Evolutionary conservation across 2,888 invertebrate genomes (phyloP).

Genomic region (Reticulitermes lucifugus): DNA sequence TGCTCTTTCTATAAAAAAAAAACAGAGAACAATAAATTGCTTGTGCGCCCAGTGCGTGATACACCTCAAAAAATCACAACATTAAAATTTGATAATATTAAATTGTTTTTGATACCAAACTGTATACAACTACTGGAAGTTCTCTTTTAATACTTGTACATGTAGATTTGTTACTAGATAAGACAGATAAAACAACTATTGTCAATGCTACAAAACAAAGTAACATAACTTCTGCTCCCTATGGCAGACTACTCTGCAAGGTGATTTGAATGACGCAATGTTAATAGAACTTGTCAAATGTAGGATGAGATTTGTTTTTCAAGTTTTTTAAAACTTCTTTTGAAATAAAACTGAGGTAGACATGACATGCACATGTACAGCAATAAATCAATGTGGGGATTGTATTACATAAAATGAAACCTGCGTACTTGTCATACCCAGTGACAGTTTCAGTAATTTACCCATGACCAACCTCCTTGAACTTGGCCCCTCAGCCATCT

Average conservation of each 20-base stretch:
- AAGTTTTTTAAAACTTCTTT: not conserved
- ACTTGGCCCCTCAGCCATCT: too few species aligned
- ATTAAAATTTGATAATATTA: constrained; percentile 21
- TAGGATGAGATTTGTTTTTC: not conserved
- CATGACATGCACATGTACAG: not conserved
- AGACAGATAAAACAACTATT: not conserved
- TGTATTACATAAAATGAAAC: not conserved
- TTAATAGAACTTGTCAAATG: not conserved
- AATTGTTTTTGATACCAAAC: constrained; percentile 30
- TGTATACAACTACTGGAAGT: constrained; percentile 37
- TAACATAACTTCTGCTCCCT: not conserved
- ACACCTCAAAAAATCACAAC: constrained; percentile 33
- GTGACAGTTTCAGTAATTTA: too few species aligned
- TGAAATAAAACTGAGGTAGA: not conserved
- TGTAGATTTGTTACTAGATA: not conserved
- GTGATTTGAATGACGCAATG: not conserved
- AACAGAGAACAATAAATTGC: not conserved
- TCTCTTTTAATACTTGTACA: constrained; percentile 14
- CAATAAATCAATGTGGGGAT: not conserved
- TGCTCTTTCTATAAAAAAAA: not conserved
- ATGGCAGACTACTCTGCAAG: not conserved
- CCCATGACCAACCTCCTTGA: too few species aligned
- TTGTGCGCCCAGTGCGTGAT: not conserved
- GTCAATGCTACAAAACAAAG: not conserved
- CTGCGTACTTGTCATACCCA: too few species aligned